Evolutionary conservation across 2,113 vertebrate species (phyloP).

Genomic region (Pterophyllum scalare): DNA sequence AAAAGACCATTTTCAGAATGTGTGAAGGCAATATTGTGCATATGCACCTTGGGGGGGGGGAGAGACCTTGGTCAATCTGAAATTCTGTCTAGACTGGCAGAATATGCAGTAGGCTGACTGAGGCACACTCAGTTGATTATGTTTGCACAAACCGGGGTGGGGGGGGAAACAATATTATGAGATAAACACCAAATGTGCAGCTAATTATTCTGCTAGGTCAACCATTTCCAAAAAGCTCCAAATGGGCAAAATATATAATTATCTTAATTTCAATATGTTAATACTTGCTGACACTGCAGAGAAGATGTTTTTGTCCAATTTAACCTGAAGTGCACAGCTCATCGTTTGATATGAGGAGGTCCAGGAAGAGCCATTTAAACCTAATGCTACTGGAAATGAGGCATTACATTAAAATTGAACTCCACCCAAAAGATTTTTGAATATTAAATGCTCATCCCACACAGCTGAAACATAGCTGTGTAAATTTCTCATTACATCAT

Average conservation of each 20-base stretch:
- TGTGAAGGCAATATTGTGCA: conserved; percentile 23
- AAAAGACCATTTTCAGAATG: conserved; percentile 24
- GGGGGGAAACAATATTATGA: neutral
- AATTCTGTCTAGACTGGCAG: conserved; percentile 13
- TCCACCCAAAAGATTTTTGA: neutral
- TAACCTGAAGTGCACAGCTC: conserved; percentile 24
- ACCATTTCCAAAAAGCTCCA: conserved; percentile 24
- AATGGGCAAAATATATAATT: conserved; percentile 24
- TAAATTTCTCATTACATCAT: neutral
- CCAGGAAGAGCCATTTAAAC: conserved; percentile 18
- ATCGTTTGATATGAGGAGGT: conserved; percentile 21
- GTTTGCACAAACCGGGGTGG: conserved; percentile 12
- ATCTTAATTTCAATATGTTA: conserved; percentile 23
- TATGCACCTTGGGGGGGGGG: neutral
- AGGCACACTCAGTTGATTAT: conserved; percentile 11
- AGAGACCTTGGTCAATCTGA: conserved; percentile 10
- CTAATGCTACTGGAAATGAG: conserved; percentile 4
- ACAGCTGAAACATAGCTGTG: neutral
- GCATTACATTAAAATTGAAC: neutral
- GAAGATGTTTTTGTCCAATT: neutral
- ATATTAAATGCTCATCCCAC: neutral
- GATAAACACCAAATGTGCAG: conserved; percentile 23
- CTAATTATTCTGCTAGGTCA: conserved; percentile 36
- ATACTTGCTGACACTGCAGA: conserved; percentile 37
- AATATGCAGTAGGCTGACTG: conserved; percentile 6